Conservation (phyloP, 2,888 invertebrate genomes). For the Drosophila conformis region DNA sequence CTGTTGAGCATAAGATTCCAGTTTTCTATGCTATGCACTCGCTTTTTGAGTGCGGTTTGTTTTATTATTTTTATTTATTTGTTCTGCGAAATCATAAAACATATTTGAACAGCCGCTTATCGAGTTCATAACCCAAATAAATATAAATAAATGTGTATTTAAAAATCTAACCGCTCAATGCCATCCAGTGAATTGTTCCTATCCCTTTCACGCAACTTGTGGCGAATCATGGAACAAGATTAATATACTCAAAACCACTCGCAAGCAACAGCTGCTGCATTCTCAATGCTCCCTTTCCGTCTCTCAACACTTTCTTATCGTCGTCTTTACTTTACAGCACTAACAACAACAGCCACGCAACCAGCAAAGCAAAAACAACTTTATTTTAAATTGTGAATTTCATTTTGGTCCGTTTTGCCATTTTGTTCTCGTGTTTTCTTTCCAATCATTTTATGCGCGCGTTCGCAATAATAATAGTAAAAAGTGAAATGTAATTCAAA, state of each 20-base stretch:
- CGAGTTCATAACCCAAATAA: not conserved
- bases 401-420: slow-evolving; percentile 5
- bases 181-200: not conserved
- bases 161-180: slow-evolving; percentile 3
- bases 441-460: slow-evolving; percentile 37
- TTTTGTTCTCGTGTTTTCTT: slow-evolving; percentile 31
- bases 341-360: slow-evolving; percentile 8
- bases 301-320: slow-evolving; percentile 23
- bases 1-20: slow-evolving; percentile 23
- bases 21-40: slow-evolving; percentile 7
- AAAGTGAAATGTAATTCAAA: slow-evolving; percentile 33
- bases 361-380: slow-evolving; percentile 1
- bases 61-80: slow-evolving; percentile 3
- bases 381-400: slow-evolving; percentile 39
- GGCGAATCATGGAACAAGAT: slow-evolving; percentile 24
- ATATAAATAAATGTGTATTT: not conserved
- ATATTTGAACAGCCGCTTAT: not conserved
- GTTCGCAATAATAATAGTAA: slow-evolving; percentile 23
- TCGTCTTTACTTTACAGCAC: slow-evolving; percentile 46
- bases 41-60: slow-evolving; percentile 5
- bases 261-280: slow-evolving; percentile 63
- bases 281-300: slow-evolving; percentile 26
- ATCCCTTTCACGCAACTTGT: slow-evolving; percentile 24
- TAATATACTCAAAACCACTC: slow-evolving; percentile 17
- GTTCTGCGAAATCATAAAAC: not conserved